Conservation (phyloP, 1,140 invertebrate genomes). For the Lamellibrachia luymesi region DNA sequence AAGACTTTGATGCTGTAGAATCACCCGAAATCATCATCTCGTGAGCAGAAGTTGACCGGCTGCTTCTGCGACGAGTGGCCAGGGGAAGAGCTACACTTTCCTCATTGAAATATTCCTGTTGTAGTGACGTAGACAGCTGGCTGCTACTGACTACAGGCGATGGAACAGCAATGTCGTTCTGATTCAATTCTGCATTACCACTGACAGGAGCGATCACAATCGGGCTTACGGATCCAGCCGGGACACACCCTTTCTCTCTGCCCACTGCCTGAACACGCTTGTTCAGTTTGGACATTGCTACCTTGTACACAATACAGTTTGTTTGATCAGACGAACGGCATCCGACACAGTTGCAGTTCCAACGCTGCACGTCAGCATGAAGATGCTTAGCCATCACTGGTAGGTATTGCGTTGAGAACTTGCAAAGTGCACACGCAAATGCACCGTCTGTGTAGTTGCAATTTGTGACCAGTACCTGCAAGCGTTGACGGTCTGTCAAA, state of each 20-base stretch:
- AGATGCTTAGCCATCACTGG: background rate
- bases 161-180: background rate
- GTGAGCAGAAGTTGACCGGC: too few relatives aligned
- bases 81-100: too few relatives aligned
- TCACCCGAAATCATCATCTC: too few relatives aligned
- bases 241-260: background rate
- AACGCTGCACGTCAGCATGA: background rate
- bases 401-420: background rate
- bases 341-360: background rate
- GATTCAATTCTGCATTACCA: background rate
- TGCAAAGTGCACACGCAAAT: background rate
- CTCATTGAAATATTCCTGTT: too few relatives aligned
- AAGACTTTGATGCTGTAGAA: too few relatives aligned
- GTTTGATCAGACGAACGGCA: background rate
- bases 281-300: background rate
- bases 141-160: background rate
- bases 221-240: background rate
- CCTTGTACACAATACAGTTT: background rate
- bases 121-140: background rate
- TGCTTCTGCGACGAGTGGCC: too few relatives aligned
- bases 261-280: background rate
- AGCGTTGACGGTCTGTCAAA: background rate
- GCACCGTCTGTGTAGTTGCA: background rate
- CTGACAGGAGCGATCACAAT: background rate
- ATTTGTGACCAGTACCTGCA: background rate